Conservation (phyloP, 2,888 invertebrate genomes). For the Trachelus stipa region DNA sequence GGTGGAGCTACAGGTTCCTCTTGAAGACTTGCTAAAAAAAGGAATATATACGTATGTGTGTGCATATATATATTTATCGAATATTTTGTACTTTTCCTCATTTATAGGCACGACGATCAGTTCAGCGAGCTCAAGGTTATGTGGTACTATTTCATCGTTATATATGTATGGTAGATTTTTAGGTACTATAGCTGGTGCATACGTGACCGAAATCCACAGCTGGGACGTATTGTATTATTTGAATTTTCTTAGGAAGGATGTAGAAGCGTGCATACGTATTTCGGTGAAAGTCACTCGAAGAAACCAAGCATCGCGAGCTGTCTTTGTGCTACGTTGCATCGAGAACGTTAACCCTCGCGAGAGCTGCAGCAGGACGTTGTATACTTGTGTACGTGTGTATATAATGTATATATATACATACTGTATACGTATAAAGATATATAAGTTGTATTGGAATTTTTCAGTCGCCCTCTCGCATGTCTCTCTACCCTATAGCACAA, state of each 20-base stretch:
- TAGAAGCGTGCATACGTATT: neutral
- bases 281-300: conserved; percentile 4
- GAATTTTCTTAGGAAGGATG: neutral
- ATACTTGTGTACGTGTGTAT: neutral
- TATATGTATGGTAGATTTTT: neutral
- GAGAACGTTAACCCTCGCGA: neutral
- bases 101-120: neutral
- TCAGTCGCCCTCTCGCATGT: neutral
- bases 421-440: neutral
- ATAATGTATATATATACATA: neutral
- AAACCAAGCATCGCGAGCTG: neutral
- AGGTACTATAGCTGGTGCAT: neutral
- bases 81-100: neutral
- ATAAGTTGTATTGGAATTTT: neutral
- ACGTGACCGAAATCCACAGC: conserved; percentile 1
- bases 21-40: neutral
- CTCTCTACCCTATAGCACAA: neutral
- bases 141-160: neutral
- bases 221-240: neutral
- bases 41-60: too few species aligned
- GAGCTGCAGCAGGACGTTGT: neutral
- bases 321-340: neutral
- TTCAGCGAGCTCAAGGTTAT: neutral
- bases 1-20: neutral
- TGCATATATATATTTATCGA: neutral